A percentile compares a stretch with the other conserved stretches of the same genome.
These are phyloP conservation scores for Pogonomyrmex californicus DNA, from an alignment of 1,140 invertebrate genomes.

Conservation along the genomic window DNA sequence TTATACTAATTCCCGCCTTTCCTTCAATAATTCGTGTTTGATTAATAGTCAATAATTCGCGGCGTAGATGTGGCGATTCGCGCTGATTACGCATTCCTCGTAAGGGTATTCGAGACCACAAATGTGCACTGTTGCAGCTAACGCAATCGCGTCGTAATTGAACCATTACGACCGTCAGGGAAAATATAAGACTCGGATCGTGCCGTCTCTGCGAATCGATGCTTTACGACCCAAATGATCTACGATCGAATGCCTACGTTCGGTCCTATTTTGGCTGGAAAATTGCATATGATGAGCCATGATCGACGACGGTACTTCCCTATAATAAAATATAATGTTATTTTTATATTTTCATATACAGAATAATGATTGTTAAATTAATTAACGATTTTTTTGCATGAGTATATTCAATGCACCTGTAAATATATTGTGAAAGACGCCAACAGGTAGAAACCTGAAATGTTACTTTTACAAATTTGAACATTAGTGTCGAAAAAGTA, in stretches of 20 bases:
- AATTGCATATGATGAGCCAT: background rate
- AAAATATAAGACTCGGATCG: slow-evolving; percentile 37
- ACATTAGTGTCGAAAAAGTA: background rate
- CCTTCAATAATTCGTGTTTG: slow-evolving; percentile 39
- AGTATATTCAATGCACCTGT: background rate
- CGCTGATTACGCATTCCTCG: slow-evolving; percentile 51
- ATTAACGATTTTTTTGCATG: background rate
- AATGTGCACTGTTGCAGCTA: slow-evolving; percentile 19
- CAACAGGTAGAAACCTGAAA: background rate
- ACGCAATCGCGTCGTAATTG: slow-evolving; percentile 59
- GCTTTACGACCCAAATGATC: slow-evolving; percentile 46
- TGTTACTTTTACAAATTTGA: background rate
- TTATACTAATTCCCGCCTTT: slow-evolving; percentile 16
- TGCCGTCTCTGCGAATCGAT: slow-evolving; percentile 43
- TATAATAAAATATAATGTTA: background rate
- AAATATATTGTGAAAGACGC: background rate
- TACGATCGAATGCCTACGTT: slow-evolving; percentile 30
- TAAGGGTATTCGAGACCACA: slow-evolving; percentile 54
- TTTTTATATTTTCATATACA: background rate
- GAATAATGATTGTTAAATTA: background rate
- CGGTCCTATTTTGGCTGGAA: slow-evolving; percentile 6
- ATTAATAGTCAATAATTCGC: slow-evolving; percentile 62
- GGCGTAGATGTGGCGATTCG: slow-evolving; percentile 19
- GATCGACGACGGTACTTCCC: background rate
- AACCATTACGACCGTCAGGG: slow-evolving; percentile 56